Percentiles rank a stretch among this genome's conserved stretches.
phyloP scores from a whole-genome alignment of 2,888 invertebrate genomes.

The Synanthedon myopaeformis region DNA sequence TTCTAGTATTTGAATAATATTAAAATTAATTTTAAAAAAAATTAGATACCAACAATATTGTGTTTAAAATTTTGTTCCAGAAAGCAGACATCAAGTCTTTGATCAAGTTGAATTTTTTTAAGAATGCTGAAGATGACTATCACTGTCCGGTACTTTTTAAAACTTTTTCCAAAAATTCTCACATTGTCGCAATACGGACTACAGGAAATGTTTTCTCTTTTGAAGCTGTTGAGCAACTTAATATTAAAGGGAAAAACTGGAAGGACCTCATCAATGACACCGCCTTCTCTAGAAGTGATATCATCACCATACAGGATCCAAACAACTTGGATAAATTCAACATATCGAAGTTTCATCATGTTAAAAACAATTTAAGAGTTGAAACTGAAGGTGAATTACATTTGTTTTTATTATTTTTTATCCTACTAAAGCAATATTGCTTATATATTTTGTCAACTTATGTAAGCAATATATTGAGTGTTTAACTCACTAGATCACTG shows the following conservation, averaged over 20 bases:
- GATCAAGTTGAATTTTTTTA: constrained; percentile 87
- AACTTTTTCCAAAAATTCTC: constrained; percentile 91
- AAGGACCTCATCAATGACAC: constrained; percentile 93
- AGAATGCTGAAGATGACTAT: constrained; percentile 84
- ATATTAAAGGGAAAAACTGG: constrained; percentile 94
- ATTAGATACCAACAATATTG: constrained; percentile 9
- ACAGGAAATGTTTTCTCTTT: constrained; percentile 96
- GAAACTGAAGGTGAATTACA: constrained; percentile 79
- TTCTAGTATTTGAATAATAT: not conserved
- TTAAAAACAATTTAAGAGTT: constrained; percentile 90
- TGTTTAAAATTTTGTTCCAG: constrained; percentile 36
- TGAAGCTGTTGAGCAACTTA: constrained; percentile 96
- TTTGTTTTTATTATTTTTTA: no score
- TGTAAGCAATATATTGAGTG: no score
- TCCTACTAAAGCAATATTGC: no score
- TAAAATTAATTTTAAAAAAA: not conserved
- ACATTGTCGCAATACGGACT: constrained; percentile 88
- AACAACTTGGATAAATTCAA: constrained; percentile 92
- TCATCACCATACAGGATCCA: constrained; percentile 94
- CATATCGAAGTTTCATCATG: constrained; percentile 92
- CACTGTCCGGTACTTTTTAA: constrained; percentile 97
- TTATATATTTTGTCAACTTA: no score
- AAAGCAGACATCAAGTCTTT: constrained; percentile 85
- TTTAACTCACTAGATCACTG: no score
- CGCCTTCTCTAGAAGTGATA: constrained; percentile 87